Evolutionary conservation across 2,797 vertebrate species (phyloP).

Genomic region (Muraenolepis orangiensis): DNA sequence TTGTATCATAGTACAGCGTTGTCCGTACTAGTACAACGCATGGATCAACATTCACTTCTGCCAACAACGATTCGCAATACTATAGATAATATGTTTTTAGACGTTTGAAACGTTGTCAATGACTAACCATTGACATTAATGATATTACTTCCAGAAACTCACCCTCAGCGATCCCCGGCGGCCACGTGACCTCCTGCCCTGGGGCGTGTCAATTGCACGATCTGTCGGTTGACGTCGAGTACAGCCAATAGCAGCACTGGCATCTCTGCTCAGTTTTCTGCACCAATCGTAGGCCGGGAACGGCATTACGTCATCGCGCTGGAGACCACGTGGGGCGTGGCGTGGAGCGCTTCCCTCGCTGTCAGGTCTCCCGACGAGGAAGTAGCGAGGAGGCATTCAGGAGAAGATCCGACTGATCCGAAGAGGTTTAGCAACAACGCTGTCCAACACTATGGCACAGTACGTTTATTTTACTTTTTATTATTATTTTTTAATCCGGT

Average conservation of each 20-base stretch:
- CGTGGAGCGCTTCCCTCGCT: neutral
- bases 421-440: slow-evolving; percentile 13
- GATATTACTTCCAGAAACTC: neutral
- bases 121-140: neutral
- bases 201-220: slow-evolving; percentile 16
- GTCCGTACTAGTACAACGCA: too few relatives aligned
- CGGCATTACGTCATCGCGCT: neutral
- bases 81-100: neutral
- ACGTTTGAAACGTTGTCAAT: neutral
- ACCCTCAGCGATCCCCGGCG: neutral
- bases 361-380: slow-evolving; percentile 60
- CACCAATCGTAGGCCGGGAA: slow-evolving; percentile 54
- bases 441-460: slow-evolving; percentile 66
- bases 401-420: slow-evolving; percentile 28
- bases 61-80: neutral
- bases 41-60: too few relatives aligned
- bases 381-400: slow-evolving; percentile 40
- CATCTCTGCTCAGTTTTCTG: slow-evolving; percentile 58
- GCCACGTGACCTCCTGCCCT: neutral
- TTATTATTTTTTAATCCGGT: neutral
- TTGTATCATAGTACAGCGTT: too few relatives aligned
- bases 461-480: slow-evolving; percentile 49
- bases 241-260: slow-evolving; percentile 49
- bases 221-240: slow-evolving; percentile 17
- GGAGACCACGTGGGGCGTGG: slow-evolving; percentile 1